Percentiles rank a stretch among this genome's conserved stretches.
Conservation (phyloP, 2,888 invertebrate genomes). For the Chloroclystis v-ata region DNA sequence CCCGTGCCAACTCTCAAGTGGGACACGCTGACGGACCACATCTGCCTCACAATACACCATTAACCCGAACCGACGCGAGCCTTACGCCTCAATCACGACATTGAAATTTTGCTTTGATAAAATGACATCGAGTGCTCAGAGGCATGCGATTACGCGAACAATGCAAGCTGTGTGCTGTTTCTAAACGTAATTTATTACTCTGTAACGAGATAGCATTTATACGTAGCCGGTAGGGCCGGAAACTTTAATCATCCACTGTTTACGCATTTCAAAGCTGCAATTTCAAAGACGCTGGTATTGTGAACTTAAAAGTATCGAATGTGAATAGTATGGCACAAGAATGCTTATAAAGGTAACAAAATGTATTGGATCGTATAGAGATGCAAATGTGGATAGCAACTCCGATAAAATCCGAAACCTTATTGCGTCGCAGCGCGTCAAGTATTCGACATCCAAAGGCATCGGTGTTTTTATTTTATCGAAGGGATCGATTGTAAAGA, state of each 20-base stretch:
- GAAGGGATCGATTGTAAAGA: constrained; percentile 74
- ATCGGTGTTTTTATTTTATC: constrained; percentile 69
- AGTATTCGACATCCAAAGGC: constrained; percentile 60
- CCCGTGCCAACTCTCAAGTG: constrained; percentile 54
- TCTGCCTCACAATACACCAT: constrained; percentile 64
- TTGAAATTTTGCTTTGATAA: constrained; percentile 51
- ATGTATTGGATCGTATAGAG: constrained; percentile 66
- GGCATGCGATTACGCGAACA: constrained; percentile 45
- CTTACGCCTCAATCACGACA: constrained; percentile 62
- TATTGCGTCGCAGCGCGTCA: constrained; percentile 69
- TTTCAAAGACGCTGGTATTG: constrained; percentile 8
- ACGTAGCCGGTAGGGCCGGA: constrained; percentile 16
- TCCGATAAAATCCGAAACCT: constrained; percentile 68
- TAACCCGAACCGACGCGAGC: constrained; percentile 39
- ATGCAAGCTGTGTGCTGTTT: constrained; percentile 42
- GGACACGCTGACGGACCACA: constrained; percentile 39
- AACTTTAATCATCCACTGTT: constrained; percentile 21
- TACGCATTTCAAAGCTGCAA: constrained; percentile 16
- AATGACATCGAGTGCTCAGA: constrained; percentile 60
- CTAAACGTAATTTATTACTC: constrained; percentile 36
- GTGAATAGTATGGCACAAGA: constrained; percentile 46
- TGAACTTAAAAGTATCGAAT: constrained; percentile 22
- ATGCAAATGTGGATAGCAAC: constrained; percentile 67
- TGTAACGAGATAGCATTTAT: constrained; percentile 21
- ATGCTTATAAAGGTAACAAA: constrained; percentile 65